Conservation (phyloP, 2,888 invertebrate genomes). For the Nomada lathburiana region DNA sequence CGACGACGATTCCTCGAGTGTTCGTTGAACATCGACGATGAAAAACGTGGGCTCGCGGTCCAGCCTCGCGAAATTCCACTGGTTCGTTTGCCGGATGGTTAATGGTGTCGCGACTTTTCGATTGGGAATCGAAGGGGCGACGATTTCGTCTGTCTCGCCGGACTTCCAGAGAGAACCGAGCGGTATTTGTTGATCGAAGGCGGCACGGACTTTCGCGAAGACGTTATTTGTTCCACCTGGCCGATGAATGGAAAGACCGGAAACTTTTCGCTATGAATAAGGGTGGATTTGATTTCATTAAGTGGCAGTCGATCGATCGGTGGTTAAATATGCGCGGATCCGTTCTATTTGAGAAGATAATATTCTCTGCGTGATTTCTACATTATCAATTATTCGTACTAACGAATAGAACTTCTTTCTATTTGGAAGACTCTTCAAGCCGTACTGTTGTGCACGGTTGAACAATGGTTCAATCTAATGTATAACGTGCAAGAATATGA, state of each 20-base stretch:
- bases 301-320: background rate
- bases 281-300: constrained; percentile 2
- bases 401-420: no score
- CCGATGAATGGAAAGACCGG: background rate
- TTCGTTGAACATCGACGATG: constrained; percentile 55
- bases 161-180: background rate
- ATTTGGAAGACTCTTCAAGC: no score
- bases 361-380: no score
- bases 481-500: no score
- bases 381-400: no score
- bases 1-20: constrained; percentile 43
- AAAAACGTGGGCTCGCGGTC: background rate
- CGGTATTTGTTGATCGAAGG: background rate
- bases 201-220: background rate
- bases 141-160: background rate
- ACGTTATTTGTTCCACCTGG: background rate
- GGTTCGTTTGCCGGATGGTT: constrained; percentile 26
- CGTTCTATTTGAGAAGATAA: no score
- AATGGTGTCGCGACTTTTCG: constrained; percentile 33
- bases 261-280: no score
- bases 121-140: constrained; percentile 10
- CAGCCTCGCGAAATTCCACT: background rate
- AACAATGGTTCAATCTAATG: no score
- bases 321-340: no score
- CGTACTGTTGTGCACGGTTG: no score